Percentiles rank a stretch among this genome's conserved stretches.
Evolutionary conservation across 2,888 invertebrate species (phyloP).

Genomic region (Temnothorax rugatulus): DNA sequence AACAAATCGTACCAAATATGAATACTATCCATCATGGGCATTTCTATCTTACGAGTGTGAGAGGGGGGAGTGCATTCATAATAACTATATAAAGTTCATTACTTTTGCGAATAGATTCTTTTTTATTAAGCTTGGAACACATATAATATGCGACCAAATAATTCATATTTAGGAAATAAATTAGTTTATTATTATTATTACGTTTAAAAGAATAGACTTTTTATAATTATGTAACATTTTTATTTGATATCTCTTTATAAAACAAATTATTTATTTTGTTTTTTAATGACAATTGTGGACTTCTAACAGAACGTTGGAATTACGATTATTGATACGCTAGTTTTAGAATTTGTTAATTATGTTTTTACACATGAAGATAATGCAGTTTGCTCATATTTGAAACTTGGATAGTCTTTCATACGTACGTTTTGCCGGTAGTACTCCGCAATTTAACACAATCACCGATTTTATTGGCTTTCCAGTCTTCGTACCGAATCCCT

Average conservation of each 20-base stretch:
- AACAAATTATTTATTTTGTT: not conserved
- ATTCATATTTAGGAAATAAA: not conserved
- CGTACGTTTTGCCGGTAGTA: conserved; percentile 64
- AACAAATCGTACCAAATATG: not conserved
- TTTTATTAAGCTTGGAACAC: not conserved
- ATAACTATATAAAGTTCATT: not conserved
- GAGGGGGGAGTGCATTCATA: not conserved
- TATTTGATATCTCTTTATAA: not conserved
- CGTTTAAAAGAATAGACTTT: not conserved
- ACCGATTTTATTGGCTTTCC: conserved; percentile 80
- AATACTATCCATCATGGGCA: not conserved
- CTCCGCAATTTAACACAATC: conserved; percentile 80
- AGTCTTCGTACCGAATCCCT: conserved; percentile 78
- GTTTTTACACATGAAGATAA: not conserved
- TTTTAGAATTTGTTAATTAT: conserved; percentile 6
- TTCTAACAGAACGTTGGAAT: not conserved
- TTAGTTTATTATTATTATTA: not conserved
- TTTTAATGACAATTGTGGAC: not conserved
- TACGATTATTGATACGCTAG: conserved; percentile 4
- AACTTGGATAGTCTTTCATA: not conserved
- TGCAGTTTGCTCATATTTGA: conserved; percentile 12
- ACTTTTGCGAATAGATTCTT: not conserved
- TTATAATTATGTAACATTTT: not conserved
- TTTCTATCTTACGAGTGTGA: not conserved
- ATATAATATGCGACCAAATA: not conserved